Conservation (phyloP, 2,797 vertebrate species). For the Acipenser ruthenus region DNA sequence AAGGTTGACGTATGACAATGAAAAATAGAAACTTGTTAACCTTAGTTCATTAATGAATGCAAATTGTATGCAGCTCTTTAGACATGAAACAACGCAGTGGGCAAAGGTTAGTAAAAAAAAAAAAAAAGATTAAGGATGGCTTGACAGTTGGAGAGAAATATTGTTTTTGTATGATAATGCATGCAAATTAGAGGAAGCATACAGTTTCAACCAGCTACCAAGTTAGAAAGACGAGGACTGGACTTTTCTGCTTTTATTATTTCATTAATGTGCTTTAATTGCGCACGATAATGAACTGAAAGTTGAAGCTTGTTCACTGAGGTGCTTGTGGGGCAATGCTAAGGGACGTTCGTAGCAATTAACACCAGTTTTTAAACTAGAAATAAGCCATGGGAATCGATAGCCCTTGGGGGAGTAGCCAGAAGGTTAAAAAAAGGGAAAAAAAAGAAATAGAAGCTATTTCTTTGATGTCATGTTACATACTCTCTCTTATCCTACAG, state of each 20-base stretch:
- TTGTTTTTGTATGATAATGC: conserved; percentile 1
- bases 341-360: not conserved
- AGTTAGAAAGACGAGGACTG: not conserved
- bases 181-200: not conserved
- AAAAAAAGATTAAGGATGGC: not conserved
- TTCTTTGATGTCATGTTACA: no score
- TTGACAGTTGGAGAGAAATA: not conserved
- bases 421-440: no score
- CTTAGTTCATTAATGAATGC: not conserved
- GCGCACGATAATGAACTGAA: not conserved
- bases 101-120: not conserved
- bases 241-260: not conserved
- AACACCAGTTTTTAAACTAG: conserved; percentile 2
- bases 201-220: not conserved
- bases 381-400: not conserved
- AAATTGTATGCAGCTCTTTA: not conserved
- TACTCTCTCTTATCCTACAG: no score
- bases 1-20: not conserved
- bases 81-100: not conserved
- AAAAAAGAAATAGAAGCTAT: no score
- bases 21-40: not conserved
- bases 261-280: not conserved
- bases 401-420: no score
- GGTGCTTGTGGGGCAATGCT: not conserved
- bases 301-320: not conserved